Base-by-base conservation (phyloP, 2,113 vertebrate species). In the Macaca fascicularis region DNA sequence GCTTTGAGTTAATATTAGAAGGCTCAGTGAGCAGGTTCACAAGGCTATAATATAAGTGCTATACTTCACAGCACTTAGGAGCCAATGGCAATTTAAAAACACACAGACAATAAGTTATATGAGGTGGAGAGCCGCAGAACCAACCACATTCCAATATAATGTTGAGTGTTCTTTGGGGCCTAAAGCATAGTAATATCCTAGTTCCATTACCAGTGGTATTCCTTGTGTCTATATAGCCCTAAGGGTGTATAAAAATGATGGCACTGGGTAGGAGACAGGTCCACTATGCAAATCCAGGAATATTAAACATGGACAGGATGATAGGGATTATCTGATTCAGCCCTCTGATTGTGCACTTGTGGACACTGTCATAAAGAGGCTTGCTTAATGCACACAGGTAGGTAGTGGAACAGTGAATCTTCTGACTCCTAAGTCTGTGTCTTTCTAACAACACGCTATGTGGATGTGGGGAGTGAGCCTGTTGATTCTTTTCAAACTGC, bases 41-140 rank as follows among this genome's bases (percentile, higher is more conserved):
- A n/a, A 25, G 55, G 32, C 27, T 87, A 2, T 43, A 69, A 85
- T 64, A 70, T 64, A 64, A 64, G 27, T 32, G 61, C 61, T 64
- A 32, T 69, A 79, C 48, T 92, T 92, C 40, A 89, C 38, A 89
- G 83, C 57, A 38, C 35, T 79, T 52, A 48, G 7, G 79, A 84
- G 30, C 23, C 40, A 57, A 86, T 80, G 83, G 19, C 83, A 90
- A 96, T 94, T 87, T 83, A 27, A 76, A 96, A 97, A 79, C 30
- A 52, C 16, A 81, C 11, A 95, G 50, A 93, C 19, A 90, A 5
- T 72, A 50, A 93, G 45, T 78, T 93, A 82, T 50, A 45, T 75
- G 69, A 50, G 30, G 27, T 87, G n/a, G 14, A 86, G n/a, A 40
- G 7, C 67, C 16, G 50, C 5, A 81, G 69, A 90, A 74, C 6